phyloP scores from a whole-genome alignment of 1,140 invertebrate genomes.

The Cherax destructor region DNA sequence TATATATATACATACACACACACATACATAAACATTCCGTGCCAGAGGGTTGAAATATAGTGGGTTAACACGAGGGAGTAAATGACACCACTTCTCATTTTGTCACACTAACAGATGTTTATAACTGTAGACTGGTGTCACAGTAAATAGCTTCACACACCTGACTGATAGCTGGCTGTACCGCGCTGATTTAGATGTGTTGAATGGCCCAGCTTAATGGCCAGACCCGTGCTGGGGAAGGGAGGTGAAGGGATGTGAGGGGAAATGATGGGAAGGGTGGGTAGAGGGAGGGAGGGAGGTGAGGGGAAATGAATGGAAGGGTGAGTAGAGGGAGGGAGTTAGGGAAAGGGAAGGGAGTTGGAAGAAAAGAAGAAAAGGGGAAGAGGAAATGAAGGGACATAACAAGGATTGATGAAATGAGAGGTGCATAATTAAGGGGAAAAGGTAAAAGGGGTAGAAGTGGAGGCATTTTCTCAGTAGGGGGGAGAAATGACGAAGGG shows the following conservation, averaged over 20 bases:
- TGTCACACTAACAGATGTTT: slow-evolving; percentile 56
- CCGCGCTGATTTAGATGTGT: slow-evolving; percentile 21
- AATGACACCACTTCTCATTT: slow-evolving; percentile 54
- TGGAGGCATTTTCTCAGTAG: no score
- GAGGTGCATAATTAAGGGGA: no score
- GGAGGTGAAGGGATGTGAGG: neutral
- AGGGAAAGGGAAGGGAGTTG: no score
- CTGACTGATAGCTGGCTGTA: slow-evolving; percentile 36
- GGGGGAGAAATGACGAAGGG: no score
- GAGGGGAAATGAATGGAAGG: neutral
- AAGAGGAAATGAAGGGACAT: neutral
- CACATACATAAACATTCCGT: slow-evolving; percentile 15
- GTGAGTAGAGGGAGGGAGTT: no score
- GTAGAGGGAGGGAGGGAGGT: neutral
- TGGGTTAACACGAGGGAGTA: slow-evolving; percentile 24
- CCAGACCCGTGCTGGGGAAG: neutral
- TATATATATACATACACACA: neutral
- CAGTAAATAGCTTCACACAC: slow-evolving; percentile 34
- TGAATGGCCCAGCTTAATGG: neutral
- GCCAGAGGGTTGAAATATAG: slow-evolving; percentile 36
- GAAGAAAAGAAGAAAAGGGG: neutral
- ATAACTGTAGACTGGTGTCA: slow-evolving; percentile 50
- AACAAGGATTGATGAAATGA: no score
- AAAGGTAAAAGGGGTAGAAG: no score
- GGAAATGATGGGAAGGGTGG: neutral